Evolutionary conservation across 2,113 vertebrate genomes (phyloP), one percentile per base, ranked within the genome.

Genomic region (Pteruthius melanotis): DNA sequence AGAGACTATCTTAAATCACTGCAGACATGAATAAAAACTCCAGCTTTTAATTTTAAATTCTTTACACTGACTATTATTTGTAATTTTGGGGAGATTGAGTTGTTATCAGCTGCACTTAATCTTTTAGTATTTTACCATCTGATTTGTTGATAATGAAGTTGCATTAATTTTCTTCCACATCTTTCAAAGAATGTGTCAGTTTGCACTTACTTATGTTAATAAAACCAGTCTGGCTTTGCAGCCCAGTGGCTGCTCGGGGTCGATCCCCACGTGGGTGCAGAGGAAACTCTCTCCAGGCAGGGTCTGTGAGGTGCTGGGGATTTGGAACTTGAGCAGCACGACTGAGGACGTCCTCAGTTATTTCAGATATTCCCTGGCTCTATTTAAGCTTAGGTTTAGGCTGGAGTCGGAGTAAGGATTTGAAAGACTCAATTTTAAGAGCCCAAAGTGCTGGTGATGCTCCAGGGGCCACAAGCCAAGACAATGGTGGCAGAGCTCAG

Each of bases 1-100:
- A 65, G 50, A 94, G 42, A 35, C 54, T 59, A 68, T 89, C 79
- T 94, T 66, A 93, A 91, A 94, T 91, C 66, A n/a, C 83, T 95
- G 7, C 42, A 83, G 76, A 56, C 52, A 35, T 89, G 72, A 64
- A 84, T 91, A 83, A 80, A 90, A 89, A 28, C 71, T 85, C 40
- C 15, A 83, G 30, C 69, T 78, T 89, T 85, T 91, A 76, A 79
- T 94, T 87, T 91, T n/a, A 27, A 44, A 80, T 93, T 93, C 53
- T 89, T 93, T 93, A 53, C 35, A 24, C 40, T 59, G 50, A 18
- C 59, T 93, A 53, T 75, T 92, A 89, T 89, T 91, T 89, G 57
- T 77, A 64, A 84, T 82, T 91, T 64, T 52, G 53, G 70, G 57
- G 49, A 60, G 45, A 75, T 68, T 44, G 61, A 61, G 56, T 44